phyloP scores from a whole-genome alignment of 2,888 invertebrate species.

The Caenorhabditis sp. region DNA sequence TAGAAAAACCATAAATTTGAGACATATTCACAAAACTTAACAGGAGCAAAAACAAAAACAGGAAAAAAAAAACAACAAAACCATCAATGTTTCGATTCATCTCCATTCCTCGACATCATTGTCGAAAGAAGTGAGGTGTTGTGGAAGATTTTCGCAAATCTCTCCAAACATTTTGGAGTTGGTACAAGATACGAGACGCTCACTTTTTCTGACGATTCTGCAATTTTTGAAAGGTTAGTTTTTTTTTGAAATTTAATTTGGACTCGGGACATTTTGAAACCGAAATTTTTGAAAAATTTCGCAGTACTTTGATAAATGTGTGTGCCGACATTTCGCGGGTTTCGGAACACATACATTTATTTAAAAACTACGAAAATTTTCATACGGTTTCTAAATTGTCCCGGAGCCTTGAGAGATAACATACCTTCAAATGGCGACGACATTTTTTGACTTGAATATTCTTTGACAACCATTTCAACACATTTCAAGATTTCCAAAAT shows the following conservation, averaged over 20 bases:
- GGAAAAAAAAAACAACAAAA: not conserved
- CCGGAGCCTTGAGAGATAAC: too few relatives aligned
- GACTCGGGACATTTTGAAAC: too few relatives aligned
- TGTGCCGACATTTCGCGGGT: too few relatives aligned
- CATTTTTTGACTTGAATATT: constrained; percentile 32
- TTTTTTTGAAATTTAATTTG: too few relatives aligned
- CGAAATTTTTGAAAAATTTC: too few relatives aligned
- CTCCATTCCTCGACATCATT: not conserved
- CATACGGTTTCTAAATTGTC: too few relatives aligned
- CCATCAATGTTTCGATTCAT: not conserved
- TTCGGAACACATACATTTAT: too few relatives aligned
- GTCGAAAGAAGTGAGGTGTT: constrained; percentile 13
- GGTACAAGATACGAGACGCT: constrained; percentile 29
- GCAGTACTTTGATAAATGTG: too few relatives aligned
- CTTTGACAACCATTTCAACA: constrained; percentile 28
- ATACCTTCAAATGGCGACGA: constrained; percentile 43
- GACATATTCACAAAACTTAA: not conserved
- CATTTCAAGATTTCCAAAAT: constrained; percentile 51
- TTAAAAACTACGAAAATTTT: too few relatives aligned
- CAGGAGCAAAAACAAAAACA: not conserved
- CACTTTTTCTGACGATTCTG: constrained; percentile 3
- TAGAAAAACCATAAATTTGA: not conserved
- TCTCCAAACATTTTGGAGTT: constrained; percentile 40
- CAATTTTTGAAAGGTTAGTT: not conserved
- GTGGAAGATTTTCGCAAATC: constrained; percentile 47